Evolutionary conservation across 1,140 invertebrate species (phyloP), one percentile per base, ranked within the genome.

Genomic region (Lepidurus arcticus): DNA sequence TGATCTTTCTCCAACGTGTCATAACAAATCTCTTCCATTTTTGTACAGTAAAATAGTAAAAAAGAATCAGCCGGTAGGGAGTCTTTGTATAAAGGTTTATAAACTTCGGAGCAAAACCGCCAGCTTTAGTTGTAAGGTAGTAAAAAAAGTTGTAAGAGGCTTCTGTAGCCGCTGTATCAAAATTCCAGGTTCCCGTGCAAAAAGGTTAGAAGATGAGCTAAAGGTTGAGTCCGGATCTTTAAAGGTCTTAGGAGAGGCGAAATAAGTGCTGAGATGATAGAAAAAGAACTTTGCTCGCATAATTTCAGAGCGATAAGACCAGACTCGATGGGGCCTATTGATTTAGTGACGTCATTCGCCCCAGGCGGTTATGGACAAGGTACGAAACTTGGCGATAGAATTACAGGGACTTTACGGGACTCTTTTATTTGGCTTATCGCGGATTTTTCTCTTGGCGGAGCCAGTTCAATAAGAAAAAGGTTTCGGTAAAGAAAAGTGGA

Each of bases 301-400:
- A 65, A 65, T 65, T 65, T 21, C 53, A 9, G 34, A 16, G 53
- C 8, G 53, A 65, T 16, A 34, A 0, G 34, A 34, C 34, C 34
- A 3, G 34, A n/a, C 53, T n/a, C 13, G 7, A 7, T 11, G 45
- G 45, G 7, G 6, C 5, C n/a, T 65, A 65, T 65, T 16, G 53
- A 65, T 65, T 65, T 21, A 65, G 53, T 65, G 53, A 65, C 53
- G 53, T 65, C 53, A 65, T 21, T 21, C 16, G 53, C 21, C 16
- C 53, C 53, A 13, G 16, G 53, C 16, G 21, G 53, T 65, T 21
- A 65, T 13, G 53, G 21, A 21, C 53, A 65, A 65, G 53, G 53
- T 65, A 65, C 21, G n/a, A 65, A 65, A 65, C 16, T 65, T 65
- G 53, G 53, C 53, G 53, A 65, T 65, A 21, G 53, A 65, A 65